Evolutionary conservation across 2,888 invertebrate species (phyloP).

Genomic region (Metopia argyrocephala): DNA sequence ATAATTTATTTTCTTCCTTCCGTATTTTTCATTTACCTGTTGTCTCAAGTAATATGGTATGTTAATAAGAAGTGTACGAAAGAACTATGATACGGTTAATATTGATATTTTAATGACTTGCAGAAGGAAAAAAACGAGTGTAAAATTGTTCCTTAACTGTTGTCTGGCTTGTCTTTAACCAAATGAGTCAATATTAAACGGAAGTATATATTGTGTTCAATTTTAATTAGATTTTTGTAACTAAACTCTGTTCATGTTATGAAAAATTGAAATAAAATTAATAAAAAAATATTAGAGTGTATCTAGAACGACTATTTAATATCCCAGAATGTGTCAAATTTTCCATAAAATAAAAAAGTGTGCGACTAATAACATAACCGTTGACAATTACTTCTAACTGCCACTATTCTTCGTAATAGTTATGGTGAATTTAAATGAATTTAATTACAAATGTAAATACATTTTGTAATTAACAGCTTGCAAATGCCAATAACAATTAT

Average conservation of each 20-base stretch:
- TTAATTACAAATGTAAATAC: too few relatives aligned
- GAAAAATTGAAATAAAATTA: too few relatives aligned
- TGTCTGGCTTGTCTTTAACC: constrained; percentile 5
- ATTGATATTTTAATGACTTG: not conserved
- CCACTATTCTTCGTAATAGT: too few relatives aligned
- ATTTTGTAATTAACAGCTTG: too few relatives aligned
- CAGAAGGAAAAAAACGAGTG: constrained; percentile 18
- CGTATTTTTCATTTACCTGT: not conserved
- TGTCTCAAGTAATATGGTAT: not conserved
- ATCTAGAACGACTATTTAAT: too few relatives aligned
- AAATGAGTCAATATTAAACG: not conserved
- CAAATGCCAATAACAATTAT: too few relatives aligned
- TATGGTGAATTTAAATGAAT: too few relatives aligned
- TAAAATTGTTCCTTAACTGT: constrained; percentile 25
- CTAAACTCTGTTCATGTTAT: too few relatives aligned
- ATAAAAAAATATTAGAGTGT: not conserved
- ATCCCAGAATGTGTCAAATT: too few relatives aligned
- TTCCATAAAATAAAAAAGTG: not conserved
- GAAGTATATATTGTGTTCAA: not conserved
- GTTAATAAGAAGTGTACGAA: not conserved
- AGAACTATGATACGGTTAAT: constrained; percentile 10
- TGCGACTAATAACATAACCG: not conserved
- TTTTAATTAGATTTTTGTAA: not conserved
- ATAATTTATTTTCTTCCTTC: constrained; percentile 37
- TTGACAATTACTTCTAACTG: too few relatives aligned